Percentiles rank a stretch among this genome's conserved stretches.
Evolutionary conservation across 2,797 vertebrate species (phyloP).

Genomic region (Enteromius unitaeniatus): DNA sequence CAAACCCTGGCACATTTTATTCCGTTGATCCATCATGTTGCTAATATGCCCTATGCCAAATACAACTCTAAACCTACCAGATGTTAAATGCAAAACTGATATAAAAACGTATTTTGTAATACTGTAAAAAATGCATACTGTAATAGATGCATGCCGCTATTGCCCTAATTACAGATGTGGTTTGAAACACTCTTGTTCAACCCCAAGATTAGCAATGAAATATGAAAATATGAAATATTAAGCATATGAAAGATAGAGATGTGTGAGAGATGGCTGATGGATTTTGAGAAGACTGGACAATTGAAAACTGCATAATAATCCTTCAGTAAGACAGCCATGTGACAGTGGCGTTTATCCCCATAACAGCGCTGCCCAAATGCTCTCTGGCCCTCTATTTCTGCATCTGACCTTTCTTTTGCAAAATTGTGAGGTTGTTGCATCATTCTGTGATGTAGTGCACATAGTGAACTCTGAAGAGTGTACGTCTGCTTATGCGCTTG

Average conservation of each 20-base stretch:
- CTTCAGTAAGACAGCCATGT: slow-evolving; percentile 18
- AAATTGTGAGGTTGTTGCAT: neutral
- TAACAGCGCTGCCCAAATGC: neutral
- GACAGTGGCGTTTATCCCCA: slow-evolving; percentile 15
- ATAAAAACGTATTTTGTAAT: no score
- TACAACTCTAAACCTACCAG: no score
- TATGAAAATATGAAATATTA: no score
- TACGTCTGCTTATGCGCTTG: neutral
- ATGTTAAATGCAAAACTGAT: no score
- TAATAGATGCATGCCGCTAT: neutral
- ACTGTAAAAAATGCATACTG: no score
- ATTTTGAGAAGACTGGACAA: neutral
- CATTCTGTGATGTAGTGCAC: slow-evolving; percentile 2
- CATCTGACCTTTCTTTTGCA: neutral
- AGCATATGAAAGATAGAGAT: neutral
- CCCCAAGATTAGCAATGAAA: neutral
- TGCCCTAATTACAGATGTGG: neutral
- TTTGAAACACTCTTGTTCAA: neutral
- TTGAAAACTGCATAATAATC: slow-evolving; percentile 23
- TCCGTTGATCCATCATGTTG: no score
- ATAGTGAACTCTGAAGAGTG: neutral
- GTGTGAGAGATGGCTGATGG: neutral
- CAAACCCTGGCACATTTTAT: no score
- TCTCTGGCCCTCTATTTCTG: neutral
- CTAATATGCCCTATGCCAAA: no score